phyloP scores from a whole-genome alignment of 1,140 invertebrate species.

The Drosophila sp. region DNA sequence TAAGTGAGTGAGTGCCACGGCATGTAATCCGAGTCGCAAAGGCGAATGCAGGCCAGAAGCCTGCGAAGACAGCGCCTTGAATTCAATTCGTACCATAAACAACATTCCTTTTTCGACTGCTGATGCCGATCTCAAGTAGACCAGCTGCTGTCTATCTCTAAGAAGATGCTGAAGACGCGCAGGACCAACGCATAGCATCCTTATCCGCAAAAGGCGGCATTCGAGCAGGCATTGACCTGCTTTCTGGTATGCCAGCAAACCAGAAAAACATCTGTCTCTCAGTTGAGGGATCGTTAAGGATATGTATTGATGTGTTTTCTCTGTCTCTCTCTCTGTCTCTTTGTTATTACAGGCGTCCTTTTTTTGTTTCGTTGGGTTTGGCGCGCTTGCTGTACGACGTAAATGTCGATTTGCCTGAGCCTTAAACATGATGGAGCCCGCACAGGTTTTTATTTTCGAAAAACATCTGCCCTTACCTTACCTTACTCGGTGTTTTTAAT shows the following conservation, averaged over 20 bases:
- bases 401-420: constrained; percentile 27
- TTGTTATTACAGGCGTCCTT: constrained; percentile 65
- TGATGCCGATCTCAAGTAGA: constrained; percentile 52
- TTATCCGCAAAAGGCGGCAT: constrained; percentile 38
- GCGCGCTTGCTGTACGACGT: constrained; percentile 49
- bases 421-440: constrained; percentile 59
- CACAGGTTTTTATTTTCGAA: constrained; percentile 58
- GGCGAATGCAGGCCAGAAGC: constrained; percentile 45
- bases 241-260: constrained; percentile 51
- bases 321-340: constrained; percentile 23
- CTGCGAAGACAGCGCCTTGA: constrained; percentile 29
- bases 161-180: constrained; percentile 40
- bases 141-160: constrained; percentile 69
- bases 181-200: constrained; percentile 75
- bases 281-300: constrained; percentile 48
- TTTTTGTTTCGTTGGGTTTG: constrained; percentile 30
- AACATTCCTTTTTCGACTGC: background rate
- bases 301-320: constrained; percentile 57
- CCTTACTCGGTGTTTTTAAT: background rate
- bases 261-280: constrained; percentile 64
- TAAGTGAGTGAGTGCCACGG: constrained; percentile 50
- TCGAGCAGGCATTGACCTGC: constrained; percentile 67
- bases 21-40: constrained; percentile 61
- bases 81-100: constrained; percentile 62
- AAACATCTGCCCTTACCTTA: constrained; percentile 63